Evolutionary conservation across 2,888 invertebrate genomes (phyloP), one percentile per base, ranked within the genome.

Genomic region (Conus canariensis): DNA sequence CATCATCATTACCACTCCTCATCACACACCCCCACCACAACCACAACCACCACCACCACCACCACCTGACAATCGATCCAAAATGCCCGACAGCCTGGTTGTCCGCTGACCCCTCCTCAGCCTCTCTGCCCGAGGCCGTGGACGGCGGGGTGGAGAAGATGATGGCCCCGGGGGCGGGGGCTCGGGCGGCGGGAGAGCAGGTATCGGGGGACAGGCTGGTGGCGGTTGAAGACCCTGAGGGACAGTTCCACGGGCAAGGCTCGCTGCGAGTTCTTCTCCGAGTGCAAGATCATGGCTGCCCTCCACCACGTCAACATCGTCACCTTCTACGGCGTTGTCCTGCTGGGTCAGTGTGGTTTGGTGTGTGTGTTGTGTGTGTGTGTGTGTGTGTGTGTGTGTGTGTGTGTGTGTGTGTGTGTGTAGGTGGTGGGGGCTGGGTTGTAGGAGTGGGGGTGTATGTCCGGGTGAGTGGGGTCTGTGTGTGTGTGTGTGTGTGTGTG

Each of bases 141-240:
- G 80, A 80, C 80, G 80, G 80, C 30, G 80, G 30, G 12, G 12
- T 45, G 30, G 80, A 45, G 80, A 80, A 80, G 45, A 45, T 80
- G 30, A 45, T 9, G 77, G 25, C 12, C 12, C 14, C 6, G 80
- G 80, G 14, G 19, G 10, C 45, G 30, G 22, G 10, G 80, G 80
- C 45, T 45, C 45, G 45, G 45, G 45, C 45, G 3, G 45, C 45
- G 45, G 45, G 45, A 45, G 45, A 10, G 22, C 30, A 12, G 30
- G 45, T 45, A 9, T 45, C 80, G 22, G 12, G 80, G 80, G 80
- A 80, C 14, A 80, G 14, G 80, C 80, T 80, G 19, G 80, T 80
- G 80, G 80, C 80, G 80, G 80, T 80, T 80, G 80, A 80, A 80
- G 80, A 45, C 80, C 45, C 22, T 80, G 80, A 30, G 80, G 80